A percentile compares a stretch with the other conserved stretches of the same genome.
phyloP scores from a whole-genome alignment of 2,888 invertebrate genomes.

The Uloborus plumipes region DNA sequence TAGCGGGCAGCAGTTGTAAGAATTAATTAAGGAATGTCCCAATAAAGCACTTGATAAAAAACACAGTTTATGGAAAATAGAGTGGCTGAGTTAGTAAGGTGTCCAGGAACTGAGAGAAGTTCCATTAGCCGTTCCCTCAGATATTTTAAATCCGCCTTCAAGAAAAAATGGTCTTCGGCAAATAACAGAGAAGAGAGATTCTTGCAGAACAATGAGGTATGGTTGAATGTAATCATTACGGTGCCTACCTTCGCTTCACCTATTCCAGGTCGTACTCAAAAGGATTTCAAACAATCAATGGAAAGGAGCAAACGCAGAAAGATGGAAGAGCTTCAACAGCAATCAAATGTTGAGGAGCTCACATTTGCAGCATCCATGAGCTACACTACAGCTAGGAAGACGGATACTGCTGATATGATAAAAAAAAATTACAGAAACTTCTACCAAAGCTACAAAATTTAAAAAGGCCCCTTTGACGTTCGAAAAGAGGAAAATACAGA shows the following conservation, averaged over 20 bases:
- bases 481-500: background rate
- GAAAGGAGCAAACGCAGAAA: conserved; percentile 1
- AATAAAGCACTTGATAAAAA: too few relatives aligned
- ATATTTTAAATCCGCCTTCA: too few relatives aligned
- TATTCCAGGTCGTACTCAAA: background rate
- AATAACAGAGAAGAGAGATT: background rate
- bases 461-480: background rate
- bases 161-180: too few relatives aligned
- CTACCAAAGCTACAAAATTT: conserved; percentile 6
- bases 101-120: too few relatives aligned
- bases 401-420: background rate
- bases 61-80: too few relatives aligned
- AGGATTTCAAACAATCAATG: background rate
- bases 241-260: background rate
- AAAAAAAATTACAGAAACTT: background rate
- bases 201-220: background rate
- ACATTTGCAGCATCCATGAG: background rate
- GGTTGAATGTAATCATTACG: background rate
- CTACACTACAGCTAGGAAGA: background rate
- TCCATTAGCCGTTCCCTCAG: too few relatives aligned
- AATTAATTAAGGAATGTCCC: too few relatives aligned
- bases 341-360: background rate
- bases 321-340: background rate
- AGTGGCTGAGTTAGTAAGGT: too few relatives aligned
- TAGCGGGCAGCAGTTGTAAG: too few relatives aligned